Base-by-base conservation (phyloP, 2,113 vertebrate species). In the Alosa alosa region DNA sequence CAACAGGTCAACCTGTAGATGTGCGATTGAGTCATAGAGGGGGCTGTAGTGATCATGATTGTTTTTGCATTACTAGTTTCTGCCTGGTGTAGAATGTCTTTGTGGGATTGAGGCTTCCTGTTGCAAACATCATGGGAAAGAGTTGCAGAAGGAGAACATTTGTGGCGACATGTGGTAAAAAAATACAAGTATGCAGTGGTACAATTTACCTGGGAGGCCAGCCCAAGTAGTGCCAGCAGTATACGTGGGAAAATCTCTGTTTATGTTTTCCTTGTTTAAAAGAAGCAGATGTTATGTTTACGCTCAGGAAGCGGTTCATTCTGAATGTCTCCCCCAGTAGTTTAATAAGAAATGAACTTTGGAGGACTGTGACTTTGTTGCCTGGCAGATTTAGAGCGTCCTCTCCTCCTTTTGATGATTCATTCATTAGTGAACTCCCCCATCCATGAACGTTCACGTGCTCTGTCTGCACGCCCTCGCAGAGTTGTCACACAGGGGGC, bases 401-500 rank as follows among this genome's bases (percentile, higher is more conserved):
- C 39, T 36, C 25, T 78, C 31, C 15, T 78, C 72, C 72, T 78
- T 78, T 39, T 78, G 72, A 78, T 78, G 72, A 85, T 55, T 81
- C 22, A 36, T 55, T 83, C 52, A 46, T 81, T 52, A 57, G 45
- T 31, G 86, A 84, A 15, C 25, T 78, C 72, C 72, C 72, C 31
- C 72, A 36, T 78, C 25, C 36, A 15, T 78, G 31, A 36, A 15
- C 36, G 11, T 15, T 78, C 72, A 36, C 31, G 36, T 78, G 72
- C 36, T 4, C 72, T 15, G 25, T 9, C 13, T 39, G 64, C 25
- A 36, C n/a, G 20, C 72, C 22, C 72, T 39, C 11, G 2, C 72
- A 78, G 10, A 7, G 8, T 13, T 15, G 3, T 15, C 82, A 82
- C 55, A 78, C 31, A 41, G 31, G 64, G 72, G 72, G 72, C 31